These are phyloP conservation scores for Mugil cephalus DNA, from an alignment of 2,113 vertebrate species.

Conservation along the genomic window DNA sequence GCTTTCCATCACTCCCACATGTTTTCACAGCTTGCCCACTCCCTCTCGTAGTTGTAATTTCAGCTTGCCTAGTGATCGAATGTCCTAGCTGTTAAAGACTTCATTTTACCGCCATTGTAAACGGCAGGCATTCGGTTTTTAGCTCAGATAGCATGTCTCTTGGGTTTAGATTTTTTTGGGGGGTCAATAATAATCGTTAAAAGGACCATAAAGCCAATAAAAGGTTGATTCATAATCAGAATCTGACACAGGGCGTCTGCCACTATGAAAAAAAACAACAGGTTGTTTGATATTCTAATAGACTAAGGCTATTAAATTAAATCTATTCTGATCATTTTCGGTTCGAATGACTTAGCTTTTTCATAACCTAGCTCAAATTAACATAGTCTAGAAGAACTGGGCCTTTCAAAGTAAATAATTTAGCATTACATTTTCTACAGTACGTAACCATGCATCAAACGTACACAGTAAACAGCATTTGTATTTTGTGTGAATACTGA, in stretches of 20 bases:
- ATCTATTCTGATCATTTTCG: not conserved
- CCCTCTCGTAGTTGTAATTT: slow-evolving; percentile 8
- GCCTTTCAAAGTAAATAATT: not conserved
- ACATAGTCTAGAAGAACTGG: not conserved
- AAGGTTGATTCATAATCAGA: not conserved
- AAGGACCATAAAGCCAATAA: too few species aligned
- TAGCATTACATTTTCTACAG: not conserved
- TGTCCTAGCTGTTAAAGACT: slow-evolving; percentile 7
- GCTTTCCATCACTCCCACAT: slow-evolving; percentile 29
- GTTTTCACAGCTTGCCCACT: slow-evolving; percentile 43
- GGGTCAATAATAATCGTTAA: too few species aligned
- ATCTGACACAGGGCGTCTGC: not conserved
- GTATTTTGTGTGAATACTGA: too few species aligned
- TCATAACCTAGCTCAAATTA: not conserved
- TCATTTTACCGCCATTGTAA: not conserved
- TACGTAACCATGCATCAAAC: not conserved
- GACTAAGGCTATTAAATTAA: not conserved
- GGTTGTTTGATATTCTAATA: not conserved
- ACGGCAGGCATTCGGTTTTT: not conserved
- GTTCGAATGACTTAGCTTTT: too few species aligned
- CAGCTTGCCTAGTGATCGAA: slow-evolving; percentile 1
- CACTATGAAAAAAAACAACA: too few species aligned
- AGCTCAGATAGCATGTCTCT: slow-evolving; percentile 22
- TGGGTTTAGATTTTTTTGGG: too few species aligned
- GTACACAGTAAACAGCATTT: not conserved